Evolutionary conservation across 2,888 invertebrate genomes (phyloP).

Genomic region (Galerucella pusilla): DNA sequence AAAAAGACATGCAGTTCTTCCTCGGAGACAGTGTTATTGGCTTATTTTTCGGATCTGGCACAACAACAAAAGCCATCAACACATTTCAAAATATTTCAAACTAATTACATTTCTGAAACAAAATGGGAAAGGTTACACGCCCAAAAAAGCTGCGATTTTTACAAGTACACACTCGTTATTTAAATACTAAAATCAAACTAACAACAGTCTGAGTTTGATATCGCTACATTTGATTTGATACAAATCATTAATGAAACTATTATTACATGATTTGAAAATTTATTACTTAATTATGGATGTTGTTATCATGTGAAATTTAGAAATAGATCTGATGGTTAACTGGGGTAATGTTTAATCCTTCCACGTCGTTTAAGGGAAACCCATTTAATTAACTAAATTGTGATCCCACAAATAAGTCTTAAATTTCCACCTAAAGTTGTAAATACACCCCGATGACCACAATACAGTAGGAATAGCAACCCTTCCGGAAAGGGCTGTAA

Average conservation of each 20-base stretch:
- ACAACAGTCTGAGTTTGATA: too few species aligned
- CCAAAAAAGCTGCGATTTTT: too few species aligned
- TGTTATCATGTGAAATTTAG: too few species aligned
- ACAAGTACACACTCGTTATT: too few species aligned
- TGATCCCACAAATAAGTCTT: conserved; percentile 1
- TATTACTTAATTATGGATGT: too few species aligned
- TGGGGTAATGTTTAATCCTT: not conserved
- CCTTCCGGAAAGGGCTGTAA: not conserved
- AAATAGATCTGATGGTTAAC: not conserved
- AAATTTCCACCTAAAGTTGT: conserved; percentile 4
- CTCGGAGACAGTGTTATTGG: conserved; percentile 50
- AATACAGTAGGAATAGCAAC: not conserved
- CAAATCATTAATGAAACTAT: not conserved
- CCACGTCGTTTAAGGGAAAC: not conserved
- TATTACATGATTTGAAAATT: not conserved
- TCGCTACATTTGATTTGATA: too few species aligned
- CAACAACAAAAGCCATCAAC: conserved; percentile 48
- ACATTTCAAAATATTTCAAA: too few species aligned
- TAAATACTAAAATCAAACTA: too few species aligned
- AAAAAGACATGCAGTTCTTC: conserved; percentile 48
- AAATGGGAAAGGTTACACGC: too few species aligned
- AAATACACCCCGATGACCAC: conserved; percentile 4
- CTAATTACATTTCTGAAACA: too few species aligned
- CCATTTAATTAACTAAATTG: conserved; percentile 15
- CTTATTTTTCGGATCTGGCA: conserved; percentile 50